These are phyloP conservation scores for Dexiosoma caninum DNA, from an alignment of 2,888 invertebrate species.

Conservation along the genomic window DNA sequence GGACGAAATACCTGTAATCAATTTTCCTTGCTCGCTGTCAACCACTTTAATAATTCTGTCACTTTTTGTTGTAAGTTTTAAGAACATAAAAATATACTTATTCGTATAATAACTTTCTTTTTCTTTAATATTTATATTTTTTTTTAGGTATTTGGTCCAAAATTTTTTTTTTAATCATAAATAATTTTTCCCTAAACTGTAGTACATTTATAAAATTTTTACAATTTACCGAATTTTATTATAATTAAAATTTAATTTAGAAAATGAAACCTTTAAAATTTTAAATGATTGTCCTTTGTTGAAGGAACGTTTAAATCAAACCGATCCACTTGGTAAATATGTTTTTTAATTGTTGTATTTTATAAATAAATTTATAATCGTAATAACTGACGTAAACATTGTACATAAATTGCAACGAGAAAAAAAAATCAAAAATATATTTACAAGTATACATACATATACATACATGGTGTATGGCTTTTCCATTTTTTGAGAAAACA, in stretches of 20 bases:
- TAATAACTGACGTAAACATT: background rate
- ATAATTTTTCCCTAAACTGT: background rate
- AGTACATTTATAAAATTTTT: background rate
- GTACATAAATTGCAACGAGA: background rate
- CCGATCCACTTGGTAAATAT: slow-evolving; percentile 12
- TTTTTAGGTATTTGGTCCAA: no score
- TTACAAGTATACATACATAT: slow-evolving; percentile 18
- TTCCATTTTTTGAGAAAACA: background rate
- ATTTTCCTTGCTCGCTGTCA: no score
- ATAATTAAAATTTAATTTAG: background rate
- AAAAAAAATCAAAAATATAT: slow-evolving; percentile 41
- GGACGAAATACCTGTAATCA: no score
- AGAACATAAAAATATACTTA: background rate
- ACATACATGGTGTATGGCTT: background rate
- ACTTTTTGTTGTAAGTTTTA: background rate
- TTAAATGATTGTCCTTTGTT: slow-evolving; percentile 40
- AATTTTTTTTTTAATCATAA: background rate
- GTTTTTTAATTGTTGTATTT: background rate
- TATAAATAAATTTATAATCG: background rate
- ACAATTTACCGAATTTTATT: background rate
- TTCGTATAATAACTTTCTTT: no score
- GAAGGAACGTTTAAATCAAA: slow-evolving; percentile 8
- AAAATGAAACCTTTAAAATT: slow-evolving; percentile 2
- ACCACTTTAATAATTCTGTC: background rate
- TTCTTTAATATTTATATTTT: no score